These are phyloP conservation scores for Drosophila sproati DNA, from an alignment of 1,140 invertebrate genomes.

Conservation along the genomic window DNA sequence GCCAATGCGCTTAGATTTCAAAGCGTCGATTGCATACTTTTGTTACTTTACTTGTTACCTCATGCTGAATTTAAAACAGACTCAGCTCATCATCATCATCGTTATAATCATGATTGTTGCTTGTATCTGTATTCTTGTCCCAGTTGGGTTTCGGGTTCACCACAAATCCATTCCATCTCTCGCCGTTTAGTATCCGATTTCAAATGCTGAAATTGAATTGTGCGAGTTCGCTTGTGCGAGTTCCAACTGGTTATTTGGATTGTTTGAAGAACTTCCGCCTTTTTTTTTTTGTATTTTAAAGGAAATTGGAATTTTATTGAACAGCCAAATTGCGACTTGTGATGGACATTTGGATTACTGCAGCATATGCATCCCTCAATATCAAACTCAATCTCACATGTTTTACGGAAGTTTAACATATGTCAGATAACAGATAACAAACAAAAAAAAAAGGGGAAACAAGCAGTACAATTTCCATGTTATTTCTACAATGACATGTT, in stretches of 20 bases:
- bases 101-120: not conserved
- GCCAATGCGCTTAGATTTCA: conserved; percentile 28
- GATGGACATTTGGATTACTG: conserved; percentile 71
- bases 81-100: not conserved
- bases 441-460: too few relatives aligned
- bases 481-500: too few relatives aligned
- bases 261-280: conserved; percentile 25
- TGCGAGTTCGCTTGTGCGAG: conserved; percentile 47
- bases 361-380: conserved; percentile 41
- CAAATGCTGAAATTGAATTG: conserved; percentile 74
- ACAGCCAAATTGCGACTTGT: conserved; percentile 71
- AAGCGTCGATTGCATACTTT: conserved; percentile 52
- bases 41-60: conserved; percentile 17
- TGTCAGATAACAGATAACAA: not conserved
- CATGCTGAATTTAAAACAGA: conserved; percentile 3
- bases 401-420: conserved; percentile 42
- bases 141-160: conserved; percentile 28
- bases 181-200: conserved; percentile 60
- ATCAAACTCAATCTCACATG: conserved; percentile 47
- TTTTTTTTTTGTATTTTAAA: conserved; percentile 38
- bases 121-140: conserved; percentile 30
- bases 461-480: too few relatives aligned
- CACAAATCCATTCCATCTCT: conserved; percentile 27
- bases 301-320: conserved; percentile 74
- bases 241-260: conserved; percentile 40